Conservation (phyloP, 2,888 invertebrate species). For the Amiota mariae region DNA sequence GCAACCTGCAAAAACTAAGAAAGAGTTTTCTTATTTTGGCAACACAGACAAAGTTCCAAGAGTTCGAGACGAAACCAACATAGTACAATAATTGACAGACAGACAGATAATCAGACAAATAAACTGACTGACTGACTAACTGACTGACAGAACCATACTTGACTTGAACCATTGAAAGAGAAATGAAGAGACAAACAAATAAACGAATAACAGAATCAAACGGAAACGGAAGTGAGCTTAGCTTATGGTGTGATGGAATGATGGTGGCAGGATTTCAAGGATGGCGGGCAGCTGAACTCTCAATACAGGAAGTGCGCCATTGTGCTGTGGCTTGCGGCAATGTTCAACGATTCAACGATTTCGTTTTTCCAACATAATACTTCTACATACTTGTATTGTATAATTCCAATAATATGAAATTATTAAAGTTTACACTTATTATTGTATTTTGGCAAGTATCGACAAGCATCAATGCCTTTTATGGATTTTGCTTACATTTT, state of each 20-base stretch:
- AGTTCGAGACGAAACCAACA: neutral
- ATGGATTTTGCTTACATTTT: neutral
- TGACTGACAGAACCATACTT: too few species aligned
- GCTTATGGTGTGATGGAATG: neutral
- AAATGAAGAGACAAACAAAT: neutral
- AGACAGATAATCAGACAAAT: too few species aligned
- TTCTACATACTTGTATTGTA: neutral
- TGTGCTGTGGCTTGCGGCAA: conserved; percentile 1
- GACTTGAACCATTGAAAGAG: neutral
- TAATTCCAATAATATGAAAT: conserved; percentile 23
- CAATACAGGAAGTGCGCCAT: neutral
- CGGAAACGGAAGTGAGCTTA: neutral
- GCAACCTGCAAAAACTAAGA: too few species aligned
- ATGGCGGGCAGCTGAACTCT: neutral
- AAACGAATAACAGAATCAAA: neutral
- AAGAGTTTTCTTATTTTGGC: neutral
- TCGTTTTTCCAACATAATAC: neutral
- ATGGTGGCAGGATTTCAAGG: neutral
- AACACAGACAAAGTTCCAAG: neutral
- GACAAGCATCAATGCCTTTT: neutral
- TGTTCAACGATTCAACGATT: neutral
- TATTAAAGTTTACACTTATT: conserved; percentile 24
- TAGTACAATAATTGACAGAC: neutral
- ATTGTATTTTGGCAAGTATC: neutral
- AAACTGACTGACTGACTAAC: too few species aligned